A percentile compares a stretch with the other conserved stretches of the same genome.
Evolutionary conservation across 2,888 invertebrate species (phyloP).

Genomic region (Perithous albicinctus): DNA sequence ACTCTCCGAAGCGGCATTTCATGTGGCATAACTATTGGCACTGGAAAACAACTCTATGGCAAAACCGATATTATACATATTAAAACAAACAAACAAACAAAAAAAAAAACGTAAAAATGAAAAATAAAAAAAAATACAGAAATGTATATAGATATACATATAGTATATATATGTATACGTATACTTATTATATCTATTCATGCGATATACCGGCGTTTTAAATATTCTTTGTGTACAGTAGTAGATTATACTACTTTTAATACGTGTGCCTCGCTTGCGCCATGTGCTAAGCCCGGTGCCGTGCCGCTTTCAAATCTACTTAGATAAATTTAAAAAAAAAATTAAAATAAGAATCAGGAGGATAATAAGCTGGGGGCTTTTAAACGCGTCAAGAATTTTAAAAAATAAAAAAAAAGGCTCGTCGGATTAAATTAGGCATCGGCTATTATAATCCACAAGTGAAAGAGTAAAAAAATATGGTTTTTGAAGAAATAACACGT

Average conservation of each 20-base stretch:
- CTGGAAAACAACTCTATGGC: slow-evolving; percentile 51
- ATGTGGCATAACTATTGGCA: slow-evolving; percentile 60
- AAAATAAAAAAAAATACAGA: no score
- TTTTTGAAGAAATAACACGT: slow-evolving; percentile 31
- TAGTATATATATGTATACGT: slow-evolving; percentile 11
- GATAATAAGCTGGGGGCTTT: slow-evolving; percentile 32
- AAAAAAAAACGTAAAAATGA: slow-evolving; percentile 15
- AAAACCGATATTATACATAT: slow-evolving; percentile 48
- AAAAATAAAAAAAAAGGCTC: not conserved
- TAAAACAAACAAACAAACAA: slow-evolving; percentile 48
- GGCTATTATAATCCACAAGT: slow-evolving; percentile 2
- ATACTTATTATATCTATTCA: slow-evolving; percentile 44
- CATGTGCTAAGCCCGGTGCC: slow-evolving; percentile 61
- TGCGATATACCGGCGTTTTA: slow-evolving; percentile 59
- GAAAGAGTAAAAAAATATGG: not conserved
- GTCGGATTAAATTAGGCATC: slow-evolving; percentile 16
- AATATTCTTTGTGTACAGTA: slow-evolving; percentile 64
- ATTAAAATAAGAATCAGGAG: slow-evolving; percentile 15
- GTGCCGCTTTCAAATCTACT: slow-evolving; percentile 44
- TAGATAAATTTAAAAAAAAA: slow-evolving; percentile 35
- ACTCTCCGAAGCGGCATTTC: slow-evolving; percentile 57
- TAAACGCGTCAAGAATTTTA: slow-evolving; percentile 24
- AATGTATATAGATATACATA: slow-evolving; percentile 26
- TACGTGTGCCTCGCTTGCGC: slow-evolving; percentile 67
- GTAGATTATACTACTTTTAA: slow-evolving; percentile 58